Conservation (phyloP, 2,888 invertebrate genomes). For the Eristalinus sepulchralis region DNA sequence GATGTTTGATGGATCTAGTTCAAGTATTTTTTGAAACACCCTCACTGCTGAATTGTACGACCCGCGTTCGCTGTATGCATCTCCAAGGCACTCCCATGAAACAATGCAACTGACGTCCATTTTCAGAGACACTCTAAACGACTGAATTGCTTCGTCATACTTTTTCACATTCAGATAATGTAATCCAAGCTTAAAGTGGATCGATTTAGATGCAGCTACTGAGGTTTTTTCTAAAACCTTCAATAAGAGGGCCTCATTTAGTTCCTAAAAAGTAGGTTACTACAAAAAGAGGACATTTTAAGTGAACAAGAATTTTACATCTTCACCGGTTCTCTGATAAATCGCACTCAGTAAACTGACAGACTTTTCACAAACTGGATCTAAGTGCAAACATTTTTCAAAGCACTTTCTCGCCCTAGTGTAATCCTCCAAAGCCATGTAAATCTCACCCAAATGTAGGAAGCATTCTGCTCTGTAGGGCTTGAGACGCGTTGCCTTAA, state of each 20-base stretch:
- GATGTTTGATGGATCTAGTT: conserved; percentile 84
- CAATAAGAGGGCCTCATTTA: conserved; percentile 75
- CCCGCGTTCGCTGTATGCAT: conserved; percentile 93
- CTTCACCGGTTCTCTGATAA: conserved; percentile 86
- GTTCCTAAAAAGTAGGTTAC: conserved; percentile 70
- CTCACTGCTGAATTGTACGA: conserved; percentile 94
- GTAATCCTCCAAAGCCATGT: conserved; percentile 85
- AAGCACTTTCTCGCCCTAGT: conserved; percentile 91
- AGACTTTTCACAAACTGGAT: conserved; percentile 85
- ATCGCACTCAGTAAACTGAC: conserved; percentile 89
- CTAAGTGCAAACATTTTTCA: conserved; percentile 90
- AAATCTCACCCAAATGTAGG: conserved; percentile 89
- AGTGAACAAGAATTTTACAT: conserved; percentile 80
- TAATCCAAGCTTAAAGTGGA: conserved; percentile 91
- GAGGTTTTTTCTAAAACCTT: conserved; percentile 81
- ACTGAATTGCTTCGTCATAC: conserved; percentile 87
- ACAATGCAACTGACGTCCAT: conserved; percentile 86
- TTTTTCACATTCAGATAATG: conserved; percentile 89
- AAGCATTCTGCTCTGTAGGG: conserved; percentile 89
- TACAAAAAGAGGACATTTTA: background rate
- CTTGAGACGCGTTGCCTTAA: conserved; percentile 87
- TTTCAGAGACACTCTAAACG: conserved; percentile 88
- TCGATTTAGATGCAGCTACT: conserved; percentile 85
- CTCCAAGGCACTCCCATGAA: conserved; percentile 94
- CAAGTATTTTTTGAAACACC: conserved; percentile 90